Percentiles rank a stretch among this genome's conserved stretches.
These are phyloP conservation scores for Heliconius erato DNA, from an alignment of 2,888 invertebrate genomes.

Conservation along the genomic window DNA sequence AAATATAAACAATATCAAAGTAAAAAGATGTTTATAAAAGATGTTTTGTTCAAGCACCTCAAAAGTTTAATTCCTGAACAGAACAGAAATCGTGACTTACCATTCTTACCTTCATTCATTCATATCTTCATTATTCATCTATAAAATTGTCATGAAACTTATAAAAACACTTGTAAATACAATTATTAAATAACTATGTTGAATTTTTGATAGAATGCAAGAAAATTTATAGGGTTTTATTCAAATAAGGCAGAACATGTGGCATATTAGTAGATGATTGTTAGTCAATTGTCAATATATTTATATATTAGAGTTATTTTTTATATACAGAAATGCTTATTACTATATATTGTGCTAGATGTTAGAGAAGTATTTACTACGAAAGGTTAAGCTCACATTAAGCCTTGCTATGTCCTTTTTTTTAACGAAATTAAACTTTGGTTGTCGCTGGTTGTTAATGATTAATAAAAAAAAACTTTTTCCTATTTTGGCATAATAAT, in stretches of 20 bases:
- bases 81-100: neutral
- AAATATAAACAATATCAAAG: no score
- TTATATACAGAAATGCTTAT: slow-evolving; percentile 27
- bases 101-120: neutral
- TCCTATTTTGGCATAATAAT: neutral
- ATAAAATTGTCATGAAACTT: neutral
- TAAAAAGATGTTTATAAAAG: no score
- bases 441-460: slow-evolving; percentile 39
- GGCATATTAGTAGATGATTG: slow-evolving; percentile 12
- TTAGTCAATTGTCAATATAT: slow-evolving; percentile 32
- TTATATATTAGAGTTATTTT: slow-evolving; percentile 31
- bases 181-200: neutral
- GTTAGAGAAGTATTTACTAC: slow-evolving; percentile 10
- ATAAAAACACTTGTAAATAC: no score
- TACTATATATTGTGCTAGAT: slow-evolving; percentile 15
- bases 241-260: neutral
- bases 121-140: neutral
- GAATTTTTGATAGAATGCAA: neutral
- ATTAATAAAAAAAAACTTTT: neutral
- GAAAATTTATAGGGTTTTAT: slow-evolving; percentile 9
- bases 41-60: neutral
- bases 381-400: slow-evolving; percentile 6
- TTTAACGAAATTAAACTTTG: slow-evolving; percentile 25
- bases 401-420: neutral
- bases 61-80: neutral